Evolutionary conservation across 2,113 vertebrate species (phyloP), one percentile per base, ranked within the genome.

Genomic region (Cryptotis parvus): DNA sequence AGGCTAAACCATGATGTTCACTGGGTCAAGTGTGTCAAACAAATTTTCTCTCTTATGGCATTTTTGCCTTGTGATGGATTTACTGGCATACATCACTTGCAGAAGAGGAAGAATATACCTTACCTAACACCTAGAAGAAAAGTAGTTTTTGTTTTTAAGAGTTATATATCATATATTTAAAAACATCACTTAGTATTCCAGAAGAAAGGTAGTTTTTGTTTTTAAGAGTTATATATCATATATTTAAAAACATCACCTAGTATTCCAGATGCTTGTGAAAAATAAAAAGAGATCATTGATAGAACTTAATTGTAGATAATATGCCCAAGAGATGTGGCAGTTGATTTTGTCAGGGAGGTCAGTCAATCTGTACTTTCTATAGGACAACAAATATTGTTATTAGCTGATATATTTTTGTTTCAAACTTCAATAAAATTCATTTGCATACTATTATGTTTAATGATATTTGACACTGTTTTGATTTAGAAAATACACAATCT

Each of bases 401-500:
- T 72, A 27, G 79, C 76, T 33, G 31, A 27, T 45, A 68, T 49
- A 69, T 66, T 78, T 88, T 89, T 29, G 11, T 15, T 52, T 75
- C 79, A 72, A 69, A 9, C 22, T 65, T 76, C 33, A 66, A 49
- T 49, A 49, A 49, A 49, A 89, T 66, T 86, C 6, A 61, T 9
- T 52, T 72, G 9, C 41, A 63, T 43, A 70, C 45, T 12, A 65
- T 72, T 33, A 61, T 65, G 12, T 27, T 31, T 65, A 65, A 31
- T 80, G 12, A 66, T 20, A 70, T 86, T 39, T 27, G 87, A 83
- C 5, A 9, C 8, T 35, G 29, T 3, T 74, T 84, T 76, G 41
- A 84, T n/a, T 89, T 24, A 79, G 55, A 83, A 79, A 93, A 91
- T 74, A 31, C 22, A 74, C 3, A 85, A 27, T 75, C 84, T 66